These are phyloP conservation scores for Papilio dardanus DNA, from an alignment of 1,140 invertebrate species.

Conservation along the genomic window DNA sequence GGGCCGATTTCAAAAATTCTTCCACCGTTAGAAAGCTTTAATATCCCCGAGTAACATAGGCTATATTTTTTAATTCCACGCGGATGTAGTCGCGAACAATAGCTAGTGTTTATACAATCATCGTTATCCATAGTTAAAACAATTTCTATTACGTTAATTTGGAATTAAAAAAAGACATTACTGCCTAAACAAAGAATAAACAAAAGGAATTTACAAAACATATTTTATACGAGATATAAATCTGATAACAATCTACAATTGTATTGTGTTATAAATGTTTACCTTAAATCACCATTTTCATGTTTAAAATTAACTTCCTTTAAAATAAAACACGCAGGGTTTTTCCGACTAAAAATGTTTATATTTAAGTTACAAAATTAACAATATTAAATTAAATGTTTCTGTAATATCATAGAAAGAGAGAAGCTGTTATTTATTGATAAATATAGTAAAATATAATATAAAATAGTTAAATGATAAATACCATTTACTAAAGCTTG, in stretches of 20 bases:
- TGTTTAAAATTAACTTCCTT: constrained; percentile 11
- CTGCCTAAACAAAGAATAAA: not conserved
- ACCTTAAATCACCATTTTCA: constrained; percentile 1
- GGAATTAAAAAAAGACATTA: not conserved
- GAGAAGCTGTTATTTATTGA: no score
- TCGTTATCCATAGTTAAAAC: no score
- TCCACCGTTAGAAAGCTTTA: no score
- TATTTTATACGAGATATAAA: not conserved
- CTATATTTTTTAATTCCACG: no score
- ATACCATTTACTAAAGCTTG: no score
- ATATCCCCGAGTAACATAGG: no score
- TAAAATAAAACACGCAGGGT: constrained; percentile 17
- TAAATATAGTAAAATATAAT: not conserved
- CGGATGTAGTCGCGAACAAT: no score
- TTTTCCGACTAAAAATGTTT: constrained; percentile 8
- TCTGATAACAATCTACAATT: not conserved
- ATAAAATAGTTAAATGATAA: no score
- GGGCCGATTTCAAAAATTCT: no score
- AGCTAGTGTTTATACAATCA: no score
- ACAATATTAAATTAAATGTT: not conserved
- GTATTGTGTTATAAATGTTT: not conserved
- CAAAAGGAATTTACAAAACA: not conserved
- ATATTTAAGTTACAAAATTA: not conserved
- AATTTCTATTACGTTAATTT: no score
- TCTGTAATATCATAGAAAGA: no score